These are phyloP conservation scores for Charadrius vociferus DNA, from an alignment of 2,113 vertebrate genomes.

Conservation along the genomic window DNA sequence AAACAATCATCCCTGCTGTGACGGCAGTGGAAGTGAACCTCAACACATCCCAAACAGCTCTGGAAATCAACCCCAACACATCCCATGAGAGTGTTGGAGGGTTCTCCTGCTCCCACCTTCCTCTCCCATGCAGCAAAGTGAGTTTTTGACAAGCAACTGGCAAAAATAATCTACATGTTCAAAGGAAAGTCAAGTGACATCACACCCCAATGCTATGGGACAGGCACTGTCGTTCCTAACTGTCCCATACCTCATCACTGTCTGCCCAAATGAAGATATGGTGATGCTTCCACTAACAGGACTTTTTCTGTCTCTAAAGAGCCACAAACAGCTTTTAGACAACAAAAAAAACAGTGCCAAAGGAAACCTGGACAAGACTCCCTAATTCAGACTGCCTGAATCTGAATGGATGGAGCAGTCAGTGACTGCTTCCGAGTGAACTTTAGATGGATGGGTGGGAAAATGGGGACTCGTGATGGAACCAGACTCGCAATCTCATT, in stretches of 20 bases:
- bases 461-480: not conserved
- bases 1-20: not conserved
- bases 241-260: no score
- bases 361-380: not conserved
- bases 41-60: not conserved
- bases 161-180: not conserved
- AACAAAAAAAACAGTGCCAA: fast-evolving
- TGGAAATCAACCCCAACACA: not conserved
- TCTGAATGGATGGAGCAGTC: not conserved
- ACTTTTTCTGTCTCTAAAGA: not conserved
- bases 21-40: not conserved
- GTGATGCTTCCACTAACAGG: not conserved
- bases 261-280: not conserved
- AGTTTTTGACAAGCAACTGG: not conserved
- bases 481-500: not conserved
- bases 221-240: not conserved
- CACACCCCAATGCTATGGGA: not conserved
- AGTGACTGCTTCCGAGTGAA: not conserved
- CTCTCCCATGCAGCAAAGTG: not conserved
- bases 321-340: not conserved
- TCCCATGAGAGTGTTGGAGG: not conserved
- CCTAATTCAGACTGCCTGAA: not conserved
- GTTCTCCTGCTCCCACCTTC: not conserved
- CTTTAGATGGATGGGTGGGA: not conserved
- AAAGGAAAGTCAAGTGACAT: not conserved